phyloP scores from a whole-genome alignment of 2,797 vertebrate species.

The Anguilla pacifica region DNA sequence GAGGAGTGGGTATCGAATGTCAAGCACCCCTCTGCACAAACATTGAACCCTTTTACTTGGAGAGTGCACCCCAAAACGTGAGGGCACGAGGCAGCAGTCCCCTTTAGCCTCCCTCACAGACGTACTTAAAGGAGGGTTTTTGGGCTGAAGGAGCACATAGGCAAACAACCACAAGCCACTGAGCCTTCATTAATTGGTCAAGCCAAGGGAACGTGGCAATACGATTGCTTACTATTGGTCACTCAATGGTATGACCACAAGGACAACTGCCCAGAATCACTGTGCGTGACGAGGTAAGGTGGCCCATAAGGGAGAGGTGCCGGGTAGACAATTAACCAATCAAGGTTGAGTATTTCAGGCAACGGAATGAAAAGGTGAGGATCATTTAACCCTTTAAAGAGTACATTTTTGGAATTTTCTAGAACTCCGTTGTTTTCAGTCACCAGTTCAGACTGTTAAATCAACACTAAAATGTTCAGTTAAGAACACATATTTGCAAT shows the following conservation, averaged over 20 bases:
- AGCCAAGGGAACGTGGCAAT: not conserved
- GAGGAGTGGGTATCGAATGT: not conserved
- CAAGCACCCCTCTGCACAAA: not conserved
- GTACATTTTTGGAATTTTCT: too few relatives aligned
- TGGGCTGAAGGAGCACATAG: not conserved
- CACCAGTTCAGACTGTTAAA: too few relatives aligned
- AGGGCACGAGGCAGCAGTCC: too few relatives aligned
- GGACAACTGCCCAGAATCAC: not conserved
- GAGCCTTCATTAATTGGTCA: not conserved
- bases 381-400: too few relatives aligned
- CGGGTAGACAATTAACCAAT: not conserved
- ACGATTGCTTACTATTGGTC: not conserved
- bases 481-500: too few relatives aligned
- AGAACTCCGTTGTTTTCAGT: too few relatives aligned
- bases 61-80: not conserved
- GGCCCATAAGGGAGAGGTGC: not conserved
- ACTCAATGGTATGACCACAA: not conserved
- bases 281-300: not conserved
- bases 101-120: not conserved
- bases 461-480: too few relatives aligned
- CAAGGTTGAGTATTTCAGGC: not conserved
- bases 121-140: not conserved
- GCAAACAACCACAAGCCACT: not conserved
- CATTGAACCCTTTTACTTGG: slow-evolving; percentile 9
- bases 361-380: not conserved